Conservation (phyloP, 2,797 vertebrate genomes). For the Rhinoraja longicauda region DNA sequence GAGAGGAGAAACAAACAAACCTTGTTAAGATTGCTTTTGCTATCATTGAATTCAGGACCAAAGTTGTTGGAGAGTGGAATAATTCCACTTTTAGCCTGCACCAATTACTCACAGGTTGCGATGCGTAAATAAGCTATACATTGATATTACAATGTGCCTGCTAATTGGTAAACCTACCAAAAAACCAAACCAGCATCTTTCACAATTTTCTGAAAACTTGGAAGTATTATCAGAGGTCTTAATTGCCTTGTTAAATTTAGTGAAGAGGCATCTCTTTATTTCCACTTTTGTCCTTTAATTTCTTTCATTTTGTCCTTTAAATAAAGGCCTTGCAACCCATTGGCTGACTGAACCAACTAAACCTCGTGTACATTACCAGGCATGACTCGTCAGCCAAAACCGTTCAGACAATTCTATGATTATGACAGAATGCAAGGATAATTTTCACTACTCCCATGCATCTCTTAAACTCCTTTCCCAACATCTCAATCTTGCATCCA, state of each 20-base stretch:
- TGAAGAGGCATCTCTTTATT: background rate
- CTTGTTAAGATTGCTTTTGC: background rate
- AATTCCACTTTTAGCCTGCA: background rate
- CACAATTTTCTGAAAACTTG: background rate
- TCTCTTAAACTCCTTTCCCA: too few relatives aligned
- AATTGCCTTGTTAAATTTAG: background rate
- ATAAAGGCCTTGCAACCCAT: too few relatives aligned
- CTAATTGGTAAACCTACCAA: background rate
- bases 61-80: background rate
- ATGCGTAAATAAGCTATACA: background rate
- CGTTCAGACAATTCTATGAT: too few relatives aligned
- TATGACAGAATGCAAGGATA: too few relatives aligned
- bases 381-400: too few relatives aligned
- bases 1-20: background rate
- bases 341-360: too few relatives aligned
- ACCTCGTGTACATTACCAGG: too few relatives aligned
- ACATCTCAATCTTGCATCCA: too few relatives aligned
- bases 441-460: too few relatives aligned
- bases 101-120: background rate
- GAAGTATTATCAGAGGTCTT: background rate
- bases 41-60: background rate
- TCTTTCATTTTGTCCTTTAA: too few relatives aligned
- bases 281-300: too few relatives aligned
- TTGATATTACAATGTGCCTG: background rate
- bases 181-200: background rate